Conservation (phyloP, 2,888 invertebrate species). For the Melanophora roralis region DNA sequence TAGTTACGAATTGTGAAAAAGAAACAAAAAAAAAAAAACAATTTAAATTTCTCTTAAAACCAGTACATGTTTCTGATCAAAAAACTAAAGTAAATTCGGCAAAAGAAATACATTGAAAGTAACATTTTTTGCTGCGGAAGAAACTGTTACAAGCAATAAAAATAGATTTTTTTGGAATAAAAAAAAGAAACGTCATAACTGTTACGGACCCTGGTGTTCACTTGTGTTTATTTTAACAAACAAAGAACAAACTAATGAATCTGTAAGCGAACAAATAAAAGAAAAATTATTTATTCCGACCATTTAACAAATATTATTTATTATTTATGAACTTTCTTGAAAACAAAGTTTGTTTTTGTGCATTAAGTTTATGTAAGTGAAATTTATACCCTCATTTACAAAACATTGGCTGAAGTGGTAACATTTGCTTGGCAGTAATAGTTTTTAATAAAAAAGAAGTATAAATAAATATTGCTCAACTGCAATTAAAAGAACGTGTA, state of each 20-base stretch:
- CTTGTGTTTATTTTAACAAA: too few relatives aligned
- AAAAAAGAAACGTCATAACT: neutral
- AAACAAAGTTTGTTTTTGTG: neutral
- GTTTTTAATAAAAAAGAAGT: neutral
- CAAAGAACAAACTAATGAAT: conserved; percentile 6
- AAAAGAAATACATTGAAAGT: too few relatives aligned
- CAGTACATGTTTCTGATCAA: too few relatives aligned
- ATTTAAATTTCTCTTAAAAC: too few relatives aligned
- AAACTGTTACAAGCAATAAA: too few relatives aligned
- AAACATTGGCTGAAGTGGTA: neutral
- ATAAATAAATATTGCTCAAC: neutral
- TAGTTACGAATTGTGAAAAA: too few relatives aligned
- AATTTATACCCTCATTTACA: neutral
- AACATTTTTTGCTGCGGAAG: too few relatives aligned
- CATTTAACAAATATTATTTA: neutral
- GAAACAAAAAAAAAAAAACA: too few relatives aligned
- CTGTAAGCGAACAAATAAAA: conserved; percentile 19
- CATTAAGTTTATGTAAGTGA: neutral
- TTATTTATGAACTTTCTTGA: neutral
- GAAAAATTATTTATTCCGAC: conserved; percentile 19
- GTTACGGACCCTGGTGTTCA: too few relatives aligned
- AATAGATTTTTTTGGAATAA: too few relatives aligned
- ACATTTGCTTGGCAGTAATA: neutral
- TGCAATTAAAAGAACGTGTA: neutral
- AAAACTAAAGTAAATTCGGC: too few relatives aligned